Base-by-base conservation (phyloP, 1,140 invertebrate genomes). In the Caenorhabditis brenneri region DNA sequence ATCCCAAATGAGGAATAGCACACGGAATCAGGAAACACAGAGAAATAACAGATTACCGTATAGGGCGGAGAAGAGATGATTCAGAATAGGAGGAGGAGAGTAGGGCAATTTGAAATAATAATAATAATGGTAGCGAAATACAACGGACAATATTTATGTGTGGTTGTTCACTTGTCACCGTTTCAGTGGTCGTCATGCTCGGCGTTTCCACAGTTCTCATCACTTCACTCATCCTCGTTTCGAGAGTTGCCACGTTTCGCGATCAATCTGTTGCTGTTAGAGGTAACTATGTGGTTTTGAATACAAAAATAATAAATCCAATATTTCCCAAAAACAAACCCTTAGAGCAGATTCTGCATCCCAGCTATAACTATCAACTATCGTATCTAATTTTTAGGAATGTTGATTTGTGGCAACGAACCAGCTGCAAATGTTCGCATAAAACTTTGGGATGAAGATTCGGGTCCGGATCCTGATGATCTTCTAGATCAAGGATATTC, bases 381-480 rank as follows among this genome's bases (percentile, higher is more conserved):
- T 39, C n/a, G 27, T 31, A 1, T 46, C 6, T n/a, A 39, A n/a
- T 80, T 49, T 39, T 19, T 42, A 82, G 55, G 88, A 80, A 39
- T 58, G 1, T 51, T 84, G 24, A 49, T 85, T 22, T 85, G 84
- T 58, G 84, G 84, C 10, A 31, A 27, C n/a, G 39, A 49, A 22
- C 84, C 84, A 49, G 84, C 84, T 16, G 80, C 58, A 15, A 81
- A 81, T 53, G 84, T 85, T 31, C 42, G 80, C 5, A 49, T 85
- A 36, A 85, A 85, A 46, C 80, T 85, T 15, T 85, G 84, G 84
- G 84, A 85, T 31, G 82, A 84, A 79, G 82, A 84, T 55, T 78
- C 84, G n/a, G 85, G 87, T n/a, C 88, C 88, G 31, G 88, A 88
- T 79, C 88, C 85, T n/a, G 88, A 88, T 55, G 88, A 88, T 65